Conservation (phyloP, 2,797 vertebrate species). For the Alfaro cultratus region DNA sequence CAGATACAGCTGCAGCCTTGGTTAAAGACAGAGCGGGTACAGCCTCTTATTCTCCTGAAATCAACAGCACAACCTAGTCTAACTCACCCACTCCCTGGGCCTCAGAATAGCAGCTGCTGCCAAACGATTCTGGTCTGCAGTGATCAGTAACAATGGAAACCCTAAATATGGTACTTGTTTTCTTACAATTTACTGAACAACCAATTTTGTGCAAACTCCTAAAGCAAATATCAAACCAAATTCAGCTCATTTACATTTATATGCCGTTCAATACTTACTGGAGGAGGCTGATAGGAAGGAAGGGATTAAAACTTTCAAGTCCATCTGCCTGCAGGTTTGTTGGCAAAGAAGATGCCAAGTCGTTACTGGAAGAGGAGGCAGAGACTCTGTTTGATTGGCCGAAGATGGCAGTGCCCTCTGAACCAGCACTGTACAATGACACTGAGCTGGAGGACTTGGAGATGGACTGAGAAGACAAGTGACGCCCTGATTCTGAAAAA, state of each 20-base stretch:
- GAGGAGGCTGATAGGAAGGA: slow-evolving; percentile 85
- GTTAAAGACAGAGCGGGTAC: slow-evolving; percentile 54
- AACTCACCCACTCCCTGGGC: slow-evolving; percentile 79
- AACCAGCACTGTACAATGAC: slow-evolving; percentile 83
- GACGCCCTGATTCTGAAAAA: slow-evolving; percentile 68
- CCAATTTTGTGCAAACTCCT: slow-evolving; percentile 6
- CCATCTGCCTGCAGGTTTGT: slow-evolving; percentile 78
- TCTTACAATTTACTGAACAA: slow-evolving; percentile 1
- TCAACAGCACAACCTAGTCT: slow-evolving; percentile 36
- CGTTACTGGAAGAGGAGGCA: slow-evolving; percentile 82
- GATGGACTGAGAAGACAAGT: slow-evolving; percentile 74
- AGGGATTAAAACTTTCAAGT: slow-evolving; percentile 83
- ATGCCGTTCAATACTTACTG: slow-evolving; percentile 77
- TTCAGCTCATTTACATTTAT: neutral
- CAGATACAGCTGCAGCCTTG: slow-evolving; percentile 55
- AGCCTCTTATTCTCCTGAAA: slow-evolving; percentile 35
- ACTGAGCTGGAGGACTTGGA: slow-evolving; percentile 86
- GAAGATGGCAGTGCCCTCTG: slow-evolving; percentile 82
- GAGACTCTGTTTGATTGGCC: slow-evolving; percentile 83
- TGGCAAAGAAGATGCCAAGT: slow-evolving; percentile 81
- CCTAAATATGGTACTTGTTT: slow-evolving; percentile 11
- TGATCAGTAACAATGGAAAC: slow-evolving; percentile 46
- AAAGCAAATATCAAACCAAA: slow-evolving; percentile 10
- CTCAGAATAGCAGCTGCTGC: slow-evolving; percentile 67
- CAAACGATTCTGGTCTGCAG: slow-evolving; percentile 75